Evolutionary conservation across 2,113 vertebrate genomes (phyloP), one percentile per base, ranked within the genome.

Genomic region (Scatophagus argus): DNA sequence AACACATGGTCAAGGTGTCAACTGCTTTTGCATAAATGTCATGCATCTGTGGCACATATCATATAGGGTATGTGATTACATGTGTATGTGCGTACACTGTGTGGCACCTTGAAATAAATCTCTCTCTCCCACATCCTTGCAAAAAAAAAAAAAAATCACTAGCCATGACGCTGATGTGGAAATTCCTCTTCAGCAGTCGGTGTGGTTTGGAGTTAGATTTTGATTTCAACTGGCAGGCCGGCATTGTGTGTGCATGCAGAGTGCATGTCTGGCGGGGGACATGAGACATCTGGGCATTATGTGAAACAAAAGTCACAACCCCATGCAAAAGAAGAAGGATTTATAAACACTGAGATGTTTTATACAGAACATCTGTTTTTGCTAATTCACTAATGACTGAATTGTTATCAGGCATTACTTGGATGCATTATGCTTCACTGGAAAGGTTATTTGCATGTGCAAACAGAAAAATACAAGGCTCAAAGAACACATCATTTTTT

Each of bases 1-100:
- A 89, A 79, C 85, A 79, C 77, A 78, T 13, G 77, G 70, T 75
- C 54, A 59, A 90, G 74, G 84, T 91, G 89, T 90, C 80, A 82
- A 78, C 47, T 84, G 61, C 74, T 73, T 84, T 71, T 70, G 66
- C 72, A 61, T 49, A 51, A 85, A 85, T 78, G 72, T 74, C 81
- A 76, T 66, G 46, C 76, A 82, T 49, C 71, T 66, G 82, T 64
- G 25, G 58, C 55, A 78, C 31, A 25, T 43, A 77, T 86, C 51
- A 81, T 79, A 47, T 77, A 81, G 39, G 74, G 54, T 69, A 46
- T 76, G 76, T 64, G 74, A 80, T 73, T 84, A 67, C 64, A 72
- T 59, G 66, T 69, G 79, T 61, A 63, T 67, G 41, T 79, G 75
- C 87, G 82, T 83, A 79, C 52, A 74, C 41, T 81, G 54, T 83